Base-by-base conservation (phyloP, 1,140 invertebrate species). In the Heliothis subflexa region DNA sequence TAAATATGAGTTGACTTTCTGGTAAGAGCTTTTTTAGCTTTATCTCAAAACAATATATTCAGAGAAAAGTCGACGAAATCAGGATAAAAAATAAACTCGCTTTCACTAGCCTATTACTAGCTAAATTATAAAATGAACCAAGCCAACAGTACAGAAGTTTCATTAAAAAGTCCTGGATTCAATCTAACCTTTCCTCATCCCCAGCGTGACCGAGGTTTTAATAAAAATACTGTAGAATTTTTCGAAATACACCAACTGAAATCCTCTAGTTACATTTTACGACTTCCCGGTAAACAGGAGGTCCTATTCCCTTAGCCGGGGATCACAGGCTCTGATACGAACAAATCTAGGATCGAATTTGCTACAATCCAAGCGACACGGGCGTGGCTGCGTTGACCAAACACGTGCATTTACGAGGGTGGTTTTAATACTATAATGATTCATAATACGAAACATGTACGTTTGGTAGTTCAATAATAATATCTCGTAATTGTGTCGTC, bases 281-380 rank as follows among this genome's bases (percentile, higher is more conserved):
- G 59, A 45, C 28, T 13, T 40, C 33, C 13, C n/a, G 3, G 61
- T 45, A 10, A 45, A 64, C 18, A 11, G 16, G 40, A 64, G 16
- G 54, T 13, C 14, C 40, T 18, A 13, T 47, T 64, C 61, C 59
- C n/a, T 62, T 62, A 62, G 28, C 59, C 59, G 14, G 33, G 59
- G 59, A 62, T 62, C 59, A 47, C 40, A n/a, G 62, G 62, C 40
- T 66, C 47, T 47, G 40, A 18, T 47, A 47, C 18, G 40, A 16
- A 21, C 11, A 10, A 66, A 47, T 66, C 40, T 33, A 47, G 40
- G 16, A 66, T 18, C 5, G 16, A 16, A 66, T 62, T 62, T 62
- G 62, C 4, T 16, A 45, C 62, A 47, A n/a, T 40, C 61, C 62
- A 66, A 47, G 16, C 14, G n/a, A 66, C 21, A 2, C 7, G 62